A percentile compares a stretch with the other conserved stretches of the same genome.
These are phyloP conservation scores for Gorilla gorilla DNA, from an alignment of 2,113 vertebrate genomes.

Conservation along the genomic window DNA sequence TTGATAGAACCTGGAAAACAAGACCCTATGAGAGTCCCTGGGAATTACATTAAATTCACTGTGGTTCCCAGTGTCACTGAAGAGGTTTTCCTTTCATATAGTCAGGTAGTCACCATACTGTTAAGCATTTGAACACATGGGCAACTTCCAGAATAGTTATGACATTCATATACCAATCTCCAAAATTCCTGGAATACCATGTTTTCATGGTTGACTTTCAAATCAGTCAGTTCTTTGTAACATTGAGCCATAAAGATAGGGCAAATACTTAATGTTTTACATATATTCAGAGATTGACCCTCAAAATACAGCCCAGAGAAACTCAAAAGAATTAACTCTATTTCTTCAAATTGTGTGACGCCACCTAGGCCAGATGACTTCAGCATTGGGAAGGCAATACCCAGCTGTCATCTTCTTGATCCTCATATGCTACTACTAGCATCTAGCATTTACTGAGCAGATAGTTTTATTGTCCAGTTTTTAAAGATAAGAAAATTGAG, in stretches of 20 bases:
- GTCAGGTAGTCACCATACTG: not conserved
- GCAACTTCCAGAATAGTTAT: not conserved
- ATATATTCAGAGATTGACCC: not conserved
- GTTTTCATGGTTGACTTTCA: not conserved
- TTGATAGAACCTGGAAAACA: not conserved
- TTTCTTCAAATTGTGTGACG: not conserved
- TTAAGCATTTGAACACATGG: not conserved
- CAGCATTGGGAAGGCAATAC: not conserved
- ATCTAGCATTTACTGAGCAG: not conserved
- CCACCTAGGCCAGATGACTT: not conserved
- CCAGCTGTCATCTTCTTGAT: not conserved
- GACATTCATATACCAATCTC: not conserved
- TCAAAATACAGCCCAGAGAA: not conserved
- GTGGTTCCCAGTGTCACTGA: not conserved
- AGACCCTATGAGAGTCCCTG: not conserved
- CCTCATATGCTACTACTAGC: not conserved
- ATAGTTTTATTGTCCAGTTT: not conserved
- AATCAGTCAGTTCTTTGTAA: not conserved
- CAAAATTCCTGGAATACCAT: not conserved
- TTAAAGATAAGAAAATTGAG: slow-evolving; percentile 5
- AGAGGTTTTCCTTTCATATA: not conserved
- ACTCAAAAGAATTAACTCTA: not conserved
- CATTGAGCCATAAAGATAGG: not conserved
- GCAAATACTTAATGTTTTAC: not conserved
- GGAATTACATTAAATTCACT: slow-evolving; percentile 22